These are phyloP conservation scores for Distichodus sexfasciatus DNA, from an alignment of 2,797 vertebrate species.

Conservation along the genomic window DNA sequence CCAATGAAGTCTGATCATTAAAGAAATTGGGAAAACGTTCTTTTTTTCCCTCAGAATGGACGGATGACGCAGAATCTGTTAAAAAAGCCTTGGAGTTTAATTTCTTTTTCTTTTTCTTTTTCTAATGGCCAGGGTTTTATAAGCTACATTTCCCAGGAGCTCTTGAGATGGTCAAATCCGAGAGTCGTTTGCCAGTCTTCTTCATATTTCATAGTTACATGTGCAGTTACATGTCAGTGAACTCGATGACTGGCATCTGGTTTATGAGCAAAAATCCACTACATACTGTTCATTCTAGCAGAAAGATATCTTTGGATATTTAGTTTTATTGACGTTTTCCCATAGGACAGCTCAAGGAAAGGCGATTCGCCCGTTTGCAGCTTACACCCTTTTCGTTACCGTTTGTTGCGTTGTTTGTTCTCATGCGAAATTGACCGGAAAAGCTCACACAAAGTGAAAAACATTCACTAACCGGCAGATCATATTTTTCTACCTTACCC, in stretches of 20 bases:
- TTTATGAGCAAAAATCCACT: not conserved
- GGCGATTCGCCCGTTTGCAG: not conserved
- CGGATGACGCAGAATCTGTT: slow-evolving; percentile 73
- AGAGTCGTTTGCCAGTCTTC: slow-evolving; percentile 55
- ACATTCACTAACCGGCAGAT: not conserved
- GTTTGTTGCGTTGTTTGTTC: slow-evolving; percentile 15
- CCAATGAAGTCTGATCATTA: slow-evolving; percentile 71
- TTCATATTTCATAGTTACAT: slow-evolving; percentile 56
- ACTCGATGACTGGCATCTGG: slow-evolving; percentile 52
- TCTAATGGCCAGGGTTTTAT: slow-evolving; percentile 20
- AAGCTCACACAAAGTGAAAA: slow-evolving; percentile 2
- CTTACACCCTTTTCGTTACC: slow-evolving; percentile 8
- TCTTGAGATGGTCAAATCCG: slow-evolving; percentile 53
- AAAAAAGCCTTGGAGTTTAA: slow-evolving; percentile 70
- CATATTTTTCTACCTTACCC: slow-evolving; percentile 16
- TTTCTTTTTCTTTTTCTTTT: slow-evolving; percentile 56
- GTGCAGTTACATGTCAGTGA: slow-evolving; percentile 58
- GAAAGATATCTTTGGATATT: not conserved
- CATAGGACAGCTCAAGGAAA: not conserved
- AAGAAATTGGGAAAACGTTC: slow-evolving; percentile 62
- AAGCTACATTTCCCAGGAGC: slow-evolving; percentile 70
- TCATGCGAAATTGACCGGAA: slow-evolving; percentile 25
- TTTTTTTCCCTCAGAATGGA: slow-evolving; percentile 66
- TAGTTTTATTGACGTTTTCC: not conserved
- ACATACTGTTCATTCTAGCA: not conserved